These are phyloP conservation scores for Operophtera brumata DNA, from an alignment of 2,888 invertebrate species.

Conservation along the genomic window DNA sequence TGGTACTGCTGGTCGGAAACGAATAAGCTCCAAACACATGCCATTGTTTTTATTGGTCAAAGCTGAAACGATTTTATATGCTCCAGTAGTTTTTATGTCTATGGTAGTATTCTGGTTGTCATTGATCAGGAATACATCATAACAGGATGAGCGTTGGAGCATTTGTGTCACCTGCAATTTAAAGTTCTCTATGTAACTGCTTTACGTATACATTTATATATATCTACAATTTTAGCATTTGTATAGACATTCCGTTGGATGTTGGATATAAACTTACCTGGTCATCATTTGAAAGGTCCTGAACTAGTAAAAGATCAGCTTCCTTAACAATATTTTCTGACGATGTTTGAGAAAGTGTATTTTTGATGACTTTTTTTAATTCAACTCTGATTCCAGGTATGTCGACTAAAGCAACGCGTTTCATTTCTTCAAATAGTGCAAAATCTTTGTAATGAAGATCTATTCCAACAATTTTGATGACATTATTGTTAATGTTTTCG, in stretches of 20 bases:
- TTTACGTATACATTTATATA: too few relatives aligned
- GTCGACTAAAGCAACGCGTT: conserved; percentile 10
- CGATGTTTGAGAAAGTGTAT: conserved; percentile 2
- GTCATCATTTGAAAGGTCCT: conserved; percentile 33
- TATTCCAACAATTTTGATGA: conserved; percentile 33
- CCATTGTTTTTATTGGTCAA: conserved; percentile 8
- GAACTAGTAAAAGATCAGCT: conserved; percentile 34
- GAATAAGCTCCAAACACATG: conserved; percentile 31
- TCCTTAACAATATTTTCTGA: conserved; percentile 10
- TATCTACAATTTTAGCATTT: too few relatives aligned
- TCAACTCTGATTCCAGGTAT: conserved; percentile 25
- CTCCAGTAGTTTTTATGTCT: not conserved
- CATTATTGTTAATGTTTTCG: conserved; percentile 38
- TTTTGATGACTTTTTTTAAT: conserved; percentile 24
- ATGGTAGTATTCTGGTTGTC: not conserved
- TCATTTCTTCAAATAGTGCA: conserved; percentile 28
- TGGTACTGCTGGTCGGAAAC: conserved; percentile 26
- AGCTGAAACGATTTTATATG: conserved; percentile 10
- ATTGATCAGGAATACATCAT: conserved; percentile 14
- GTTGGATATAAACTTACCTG: conserved; percentile 22
- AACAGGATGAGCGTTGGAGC: not conserved
- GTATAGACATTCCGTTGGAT: too few relatives aligned
- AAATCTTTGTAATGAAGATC: conserved; percentile 5
- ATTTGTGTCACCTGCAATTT: conserved; percentile 20
- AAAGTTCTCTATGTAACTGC: not conserved